Percentiles rank a stretch among this genome's conserved stretches.
phyloP scores from a whole-genome alignment of 1,140 invertebrate genomes.

The Ylistrum balloti region DNA sequence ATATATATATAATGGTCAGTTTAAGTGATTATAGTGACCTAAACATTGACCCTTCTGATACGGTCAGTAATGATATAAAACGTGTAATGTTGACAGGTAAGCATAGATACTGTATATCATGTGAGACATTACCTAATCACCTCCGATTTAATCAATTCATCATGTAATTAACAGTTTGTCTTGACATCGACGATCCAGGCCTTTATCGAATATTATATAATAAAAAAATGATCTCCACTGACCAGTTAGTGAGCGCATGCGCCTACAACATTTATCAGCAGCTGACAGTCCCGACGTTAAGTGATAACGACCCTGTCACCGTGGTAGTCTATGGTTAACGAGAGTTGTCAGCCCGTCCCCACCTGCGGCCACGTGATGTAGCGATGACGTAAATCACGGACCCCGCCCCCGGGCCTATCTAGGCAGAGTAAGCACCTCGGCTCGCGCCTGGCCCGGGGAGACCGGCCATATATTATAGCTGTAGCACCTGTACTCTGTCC shows the following conservation, averaged over 20 bases:
- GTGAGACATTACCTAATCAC: background rate
- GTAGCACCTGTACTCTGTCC: constrained; percentile 22
- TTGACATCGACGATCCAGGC: background rate
- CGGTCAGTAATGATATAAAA: too few relatives aligned
- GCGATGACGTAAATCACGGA: constrained; percentile 31
- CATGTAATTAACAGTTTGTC: constrained; percentile 17
- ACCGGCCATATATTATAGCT: constrained; percentile 4
- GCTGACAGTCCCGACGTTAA: background rate
- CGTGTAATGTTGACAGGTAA: background rate
- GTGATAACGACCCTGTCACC: background rate
- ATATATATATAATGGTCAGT: too few relatives aligned
- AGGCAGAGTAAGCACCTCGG: constrained; percentile 36
- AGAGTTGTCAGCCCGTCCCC: background rate
- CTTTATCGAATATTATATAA: background rate
- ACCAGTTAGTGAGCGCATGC: background rate
- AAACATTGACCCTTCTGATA: too few relatives aligned
- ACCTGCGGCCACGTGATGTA: constrained; percentile 36
- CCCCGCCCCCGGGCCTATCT: constrained; percentile 34
- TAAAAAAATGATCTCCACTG: constrained; percentile 7
- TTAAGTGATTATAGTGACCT: too few relatives aligned
- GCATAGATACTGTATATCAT: too few relatives aligned
- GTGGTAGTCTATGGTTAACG: constrained; percentile 21
- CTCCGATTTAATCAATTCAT: background rate
- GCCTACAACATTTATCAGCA: background rate
- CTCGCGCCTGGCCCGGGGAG: constrained; percentile 26